Evolutionary conservation across 2,797 vertebrate species (phyloP).

Genomic region (Phaenicophaeus curvirostris): DNA sequence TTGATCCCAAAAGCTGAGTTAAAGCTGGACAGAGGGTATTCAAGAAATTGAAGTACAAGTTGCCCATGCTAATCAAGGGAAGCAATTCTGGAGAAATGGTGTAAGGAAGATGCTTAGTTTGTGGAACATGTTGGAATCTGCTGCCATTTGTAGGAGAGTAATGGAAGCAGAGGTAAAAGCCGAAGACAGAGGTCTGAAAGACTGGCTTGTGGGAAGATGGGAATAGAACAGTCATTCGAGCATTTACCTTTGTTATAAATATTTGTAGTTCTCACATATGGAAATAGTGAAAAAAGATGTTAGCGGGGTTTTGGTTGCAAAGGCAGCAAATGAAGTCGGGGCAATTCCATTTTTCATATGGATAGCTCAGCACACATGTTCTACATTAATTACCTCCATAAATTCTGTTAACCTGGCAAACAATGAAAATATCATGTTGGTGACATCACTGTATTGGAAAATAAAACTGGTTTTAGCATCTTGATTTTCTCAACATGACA

Average conservation of each 20-base stretch:
- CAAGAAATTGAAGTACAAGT: not conserved
- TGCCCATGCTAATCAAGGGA: not conserved
- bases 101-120: not conserved
- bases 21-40: not conserved
- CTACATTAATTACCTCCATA: constrained; percentile 81
- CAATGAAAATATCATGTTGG: constrained; percentile 77
- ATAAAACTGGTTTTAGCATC: constrained; percentile 67
- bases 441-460: constrained; percentile 77
- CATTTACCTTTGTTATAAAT: constrained; percentile 70
- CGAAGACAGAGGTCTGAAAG: not conserved
- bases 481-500: constrained; percentile 69
- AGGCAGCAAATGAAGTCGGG: constrained; percentile 72
- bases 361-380: constrained; percentile 78
- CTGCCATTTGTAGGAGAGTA: not conserved
- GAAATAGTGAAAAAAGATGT: constrained; percentile 62
- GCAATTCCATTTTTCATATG: constrained; percentile 72
- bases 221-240: not conserved
- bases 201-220: not conserved
- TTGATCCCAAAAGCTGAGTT: not conserved
- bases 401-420: constrained; percentile 81
- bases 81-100: not conserved
- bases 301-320: constrained; percentile 62
- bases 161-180: not conserved
- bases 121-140: not conserved
- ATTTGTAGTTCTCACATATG: constrained; percentile 62